Evolutionary conservation across 2,888 invertebrate species (phyloP).

Genomic region (Erynnis tages): DNA sequence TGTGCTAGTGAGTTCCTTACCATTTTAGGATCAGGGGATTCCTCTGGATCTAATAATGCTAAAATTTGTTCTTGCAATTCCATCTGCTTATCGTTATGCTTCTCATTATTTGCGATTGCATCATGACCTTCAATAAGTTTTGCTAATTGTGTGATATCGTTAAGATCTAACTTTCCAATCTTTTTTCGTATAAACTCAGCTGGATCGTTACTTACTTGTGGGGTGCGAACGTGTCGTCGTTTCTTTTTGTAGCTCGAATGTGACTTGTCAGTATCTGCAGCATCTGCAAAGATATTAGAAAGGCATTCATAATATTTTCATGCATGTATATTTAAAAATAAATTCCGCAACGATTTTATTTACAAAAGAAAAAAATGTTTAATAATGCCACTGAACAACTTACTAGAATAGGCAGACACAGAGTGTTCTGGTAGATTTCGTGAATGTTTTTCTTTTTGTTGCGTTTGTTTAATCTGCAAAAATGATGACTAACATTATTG

Average conservation of each 20-base stretch:
- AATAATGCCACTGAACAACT: conserved; percentile 38
- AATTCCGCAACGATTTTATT: not conserved
- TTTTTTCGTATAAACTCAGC: conserved; percentile 65
- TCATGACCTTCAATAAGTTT: conserved; percentile 69
- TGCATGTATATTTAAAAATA: too few species aligned
- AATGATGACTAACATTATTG: too few species aligned
- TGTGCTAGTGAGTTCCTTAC: conserved; percentile 56
- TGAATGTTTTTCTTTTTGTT: conserved; percentile 63
- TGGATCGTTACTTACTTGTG: conserved; percentile 72
- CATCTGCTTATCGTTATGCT: conserved; percentile 51
- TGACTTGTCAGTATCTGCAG: conserved; percentile 64
- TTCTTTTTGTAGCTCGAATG: conserved; percentile 68
- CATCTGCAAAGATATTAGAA: conserved; percentile 41
- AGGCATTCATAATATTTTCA: not conserved
- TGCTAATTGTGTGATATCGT: conserved; percentile 64
- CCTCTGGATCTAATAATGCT: conserved; percentile 61
- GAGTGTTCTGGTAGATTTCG: conserved; percentile 55
- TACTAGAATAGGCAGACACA: conserved; percentile 63
- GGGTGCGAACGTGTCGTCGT: conserved; percentile 57
- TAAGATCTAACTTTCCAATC: conserved; percentile 66
- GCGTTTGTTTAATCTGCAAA: conserved; percentile 64
- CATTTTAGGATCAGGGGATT: conserved; percentile 56
- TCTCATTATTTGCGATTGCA: conserved; percentile 37
- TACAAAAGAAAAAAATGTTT: not conserved
- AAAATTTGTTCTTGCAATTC: conserved; percentile 67